These are phyloP conservation scores for Macrocentrus cingulum DNA, from an alignment of 1,140 invertebrate species.

Conservation along the genomic window DNA sequence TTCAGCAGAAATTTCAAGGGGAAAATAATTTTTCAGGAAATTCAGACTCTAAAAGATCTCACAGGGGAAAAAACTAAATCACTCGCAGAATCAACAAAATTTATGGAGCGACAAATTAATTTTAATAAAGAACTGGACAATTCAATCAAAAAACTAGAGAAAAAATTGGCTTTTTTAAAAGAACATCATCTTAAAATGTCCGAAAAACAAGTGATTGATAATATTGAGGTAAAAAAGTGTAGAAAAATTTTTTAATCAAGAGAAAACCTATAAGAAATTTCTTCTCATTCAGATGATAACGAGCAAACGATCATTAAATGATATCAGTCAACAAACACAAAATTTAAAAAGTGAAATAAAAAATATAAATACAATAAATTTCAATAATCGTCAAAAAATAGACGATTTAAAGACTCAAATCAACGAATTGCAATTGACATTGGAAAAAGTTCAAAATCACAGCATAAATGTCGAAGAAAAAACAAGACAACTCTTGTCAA, in stretches of 20 bases:
- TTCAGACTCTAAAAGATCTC: conserved; percentile 39
- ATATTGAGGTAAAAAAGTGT: conserved; percentile 32
- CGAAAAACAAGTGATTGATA: conserved; percentile 26
- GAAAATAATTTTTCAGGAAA: conserved; percentile 36
- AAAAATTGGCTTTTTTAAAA: conserved; percentile 30
- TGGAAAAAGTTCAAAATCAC: conserved; percentile 38
- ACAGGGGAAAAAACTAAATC: conserved; percentile 35
- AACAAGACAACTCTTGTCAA: conserved; percentile 48
- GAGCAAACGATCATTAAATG: conserved; percentile 36
- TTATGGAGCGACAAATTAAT: conserved; percentile 39
- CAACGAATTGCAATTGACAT: conserved; percentile 40
- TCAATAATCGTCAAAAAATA: conserved; percentile 40
- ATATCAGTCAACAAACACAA: conserved; percentile 34
- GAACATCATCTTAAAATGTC: conserved; percentile 36
- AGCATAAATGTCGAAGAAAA: conserved; percentile 46
- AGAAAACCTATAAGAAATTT: no score
- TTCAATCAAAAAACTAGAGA: conserved; percentile 38
- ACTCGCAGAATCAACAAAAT: conserved; percentile 43
- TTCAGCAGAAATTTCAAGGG: conserved; percentile 16
- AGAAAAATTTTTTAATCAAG: conserved; percentile 5
- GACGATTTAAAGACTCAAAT: conserved; percentile 38
- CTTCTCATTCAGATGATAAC: conserved; percentile 25
- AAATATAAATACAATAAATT: conserved; percentile 34
- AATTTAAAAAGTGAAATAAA: conserved; percentile 37
- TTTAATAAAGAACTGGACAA: conserved; percentile 46